A percentile compares a stretch with the other conserved stretches of the same genome.
These are phyloP conservation scores for Cynocephalus volans DNA, from an alignment of 2,113 vertebrate genomes.

Conservation along the genomic window DNA sequence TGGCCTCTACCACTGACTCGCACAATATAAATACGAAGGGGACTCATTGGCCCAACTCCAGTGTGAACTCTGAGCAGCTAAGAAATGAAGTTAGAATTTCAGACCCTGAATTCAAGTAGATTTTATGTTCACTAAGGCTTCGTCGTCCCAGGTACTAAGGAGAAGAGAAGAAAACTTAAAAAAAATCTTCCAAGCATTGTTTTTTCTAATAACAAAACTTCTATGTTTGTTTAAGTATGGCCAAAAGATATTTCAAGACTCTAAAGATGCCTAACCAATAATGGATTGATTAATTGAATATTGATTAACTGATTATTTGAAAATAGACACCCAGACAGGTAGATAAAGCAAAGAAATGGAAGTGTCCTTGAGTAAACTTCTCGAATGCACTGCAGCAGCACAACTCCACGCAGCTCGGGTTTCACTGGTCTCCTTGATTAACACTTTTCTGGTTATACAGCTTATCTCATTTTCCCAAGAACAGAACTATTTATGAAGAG, in stretches of 20 bases:
- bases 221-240: not conserved
- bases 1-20: not conserved
- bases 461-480: slow-evolving; percentile 84
- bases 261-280: slow-evolving; percentile 38
- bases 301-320: not conserved
- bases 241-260: slow-evolving; percentile 57
- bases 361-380: slow-evolving; percentile 63
- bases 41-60: not conserved
- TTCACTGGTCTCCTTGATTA: slow-evolving; percentile 79
- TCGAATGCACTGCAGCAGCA: slow-evolving; percentile 17
- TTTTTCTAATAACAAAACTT: slow-evolving; percentile 22
- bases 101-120: slow-evolving; percentile 42
- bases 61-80: not conserved
- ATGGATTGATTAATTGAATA: not conserved
- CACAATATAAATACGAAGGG: not conserved
- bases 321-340: not conserved
- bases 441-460: slow-evolving; percentile 77
- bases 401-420: slow-evolving; percentile 70
- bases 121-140: not conserved
- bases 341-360: slow-evolving; percentile 60
- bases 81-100: not conserved
- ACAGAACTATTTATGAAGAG: slow-evolving; percentile 86
- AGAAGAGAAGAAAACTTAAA: slow-evolving; percentile 3
- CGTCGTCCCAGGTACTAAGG: not conserved
- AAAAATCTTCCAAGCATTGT: slow-evolving; percentile 9